phyloP scores from a whole-genome alignment of 2,113 vertebrate genomes.

The Phalacrocorax pelagicus region DNA sequence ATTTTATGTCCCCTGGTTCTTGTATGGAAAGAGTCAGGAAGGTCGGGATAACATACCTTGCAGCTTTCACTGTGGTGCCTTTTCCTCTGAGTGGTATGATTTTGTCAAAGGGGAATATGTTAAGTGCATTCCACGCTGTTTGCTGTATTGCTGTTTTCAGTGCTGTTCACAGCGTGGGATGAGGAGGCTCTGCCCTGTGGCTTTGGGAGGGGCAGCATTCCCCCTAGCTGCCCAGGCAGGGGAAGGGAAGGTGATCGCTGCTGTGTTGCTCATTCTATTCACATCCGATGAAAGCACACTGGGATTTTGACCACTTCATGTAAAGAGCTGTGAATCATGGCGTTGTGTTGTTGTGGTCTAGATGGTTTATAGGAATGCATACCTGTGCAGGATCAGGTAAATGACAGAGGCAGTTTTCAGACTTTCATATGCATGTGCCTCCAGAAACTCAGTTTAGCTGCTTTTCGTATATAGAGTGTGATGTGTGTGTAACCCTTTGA shows the following conservation, averaged over 20 bases:
- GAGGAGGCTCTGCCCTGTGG: neutral
- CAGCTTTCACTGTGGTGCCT: neutral
- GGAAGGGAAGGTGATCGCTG: neutral
- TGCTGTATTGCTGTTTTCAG: neutral
- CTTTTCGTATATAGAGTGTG: rapidly evolving
- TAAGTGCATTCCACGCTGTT: neutral
- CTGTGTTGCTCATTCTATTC: neutral
- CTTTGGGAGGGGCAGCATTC: neutral
- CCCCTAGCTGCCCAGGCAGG: rapidly evolving
- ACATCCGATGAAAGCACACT: neutral
- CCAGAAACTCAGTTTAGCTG: neutral
- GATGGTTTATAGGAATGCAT: neutral
- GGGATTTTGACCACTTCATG: neutral
- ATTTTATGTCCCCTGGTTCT: neutral
- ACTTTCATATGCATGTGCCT: neutral
- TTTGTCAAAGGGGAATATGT: neutral
- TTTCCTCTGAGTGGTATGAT: neutral
- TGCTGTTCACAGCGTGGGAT: neutral
- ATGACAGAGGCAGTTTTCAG: rapidly evolving
- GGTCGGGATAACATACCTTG: neutral
- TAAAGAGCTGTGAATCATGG: neutral
- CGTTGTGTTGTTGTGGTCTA: neutral
- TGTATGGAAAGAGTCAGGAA: neutral
- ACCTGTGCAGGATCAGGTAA: neutral
- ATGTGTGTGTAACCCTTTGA: neutral